A percentile compares a stretch with the other conserved stretches of the same genome.
Conservation (phyloP, 2,797 vertebrate species). For the Lutjanus campechanus region DNA sequence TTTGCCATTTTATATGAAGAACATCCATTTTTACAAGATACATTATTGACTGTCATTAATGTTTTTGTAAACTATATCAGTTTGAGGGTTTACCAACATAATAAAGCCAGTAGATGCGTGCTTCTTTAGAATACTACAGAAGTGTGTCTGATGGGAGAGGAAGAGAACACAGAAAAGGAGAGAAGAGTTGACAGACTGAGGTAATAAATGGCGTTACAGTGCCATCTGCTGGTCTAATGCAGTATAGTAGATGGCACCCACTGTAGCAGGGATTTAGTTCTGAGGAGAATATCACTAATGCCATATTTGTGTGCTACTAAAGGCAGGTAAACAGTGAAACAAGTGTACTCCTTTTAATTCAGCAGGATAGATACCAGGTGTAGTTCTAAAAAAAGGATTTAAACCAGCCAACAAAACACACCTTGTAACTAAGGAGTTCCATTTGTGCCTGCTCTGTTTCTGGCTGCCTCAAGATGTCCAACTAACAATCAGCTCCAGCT, state of each 20-base stretch:
- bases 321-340: background rate
- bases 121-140: background rate
- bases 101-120: background rate
- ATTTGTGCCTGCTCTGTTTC: background rate
- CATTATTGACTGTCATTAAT: background rate
- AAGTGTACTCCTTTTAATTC: background rate
- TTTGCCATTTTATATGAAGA: background rate
- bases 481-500: background rate
- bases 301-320: background rate
- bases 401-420: background rate
- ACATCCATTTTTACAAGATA: background rate
- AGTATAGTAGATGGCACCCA: background rate
- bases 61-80: background rate
- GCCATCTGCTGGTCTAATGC: conserved; percentile 47
- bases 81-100: background rate
- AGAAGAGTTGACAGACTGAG: background rate
- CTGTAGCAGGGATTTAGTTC: background rate
- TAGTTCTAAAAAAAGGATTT: background rate
- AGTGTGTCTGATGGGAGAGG: background rate
- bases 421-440: too few relatives aligned
- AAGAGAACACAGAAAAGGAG: background rate
- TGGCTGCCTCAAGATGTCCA: background rate
- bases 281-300: background rate
- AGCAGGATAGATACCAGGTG: background rate
- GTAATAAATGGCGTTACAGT: conserved; percentile 39